phyloP scores from a whole-genome alignment of 2,888 invertebrate species.

The Drosophila siamana region DNA sequence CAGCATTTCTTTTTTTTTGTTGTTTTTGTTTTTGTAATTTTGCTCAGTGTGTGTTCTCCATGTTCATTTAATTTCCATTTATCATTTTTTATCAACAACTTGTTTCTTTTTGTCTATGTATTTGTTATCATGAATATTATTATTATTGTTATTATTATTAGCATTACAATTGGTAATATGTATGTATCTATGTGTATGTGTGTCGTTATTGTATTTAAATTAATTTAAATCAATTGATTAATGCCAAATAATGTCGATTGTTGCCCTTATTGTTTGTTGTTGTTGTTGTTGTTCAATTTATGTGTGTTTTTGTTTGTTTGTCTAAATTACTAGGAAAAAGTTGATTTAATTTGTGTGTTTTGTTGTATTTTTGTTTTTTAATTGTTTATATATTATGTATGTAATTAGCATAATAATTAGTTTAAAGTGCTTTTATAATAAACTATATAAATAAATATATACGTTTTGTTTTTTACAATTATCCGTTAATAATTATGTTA shows the following conservation, averaged over 20 bases:
- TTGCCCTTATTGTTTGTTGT: conserved; percentile 16
- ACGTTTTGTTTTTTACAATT: conserved; percentile 36
- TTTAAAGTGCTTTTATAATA: conserved; percentile 67
- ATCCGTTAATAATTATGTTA: conserved; percentile 9
- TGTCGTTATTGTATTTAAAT: conserved; percentile 32
- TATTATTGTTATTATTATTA: conserved; percentile 37
- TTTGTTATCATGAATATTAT: conserved; percentile 40
- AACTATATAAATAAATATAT: conserved; percentile 78
- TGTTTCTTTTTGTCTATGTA: conserved; percentile 37
- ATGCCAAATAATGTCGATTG: conserved; percentile 15
- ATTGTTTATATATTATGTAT: conserved; percentile 60
- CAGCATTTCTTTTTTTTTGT: conserved; percentile 60
- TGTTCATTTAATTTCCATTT: conserved; percentile 24
- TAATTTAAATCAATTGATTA: conserved; percentile 36
- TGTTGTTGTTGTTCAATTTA: conserved; percentile 20
- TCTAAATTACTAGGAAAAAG: conserved; percentile 72
- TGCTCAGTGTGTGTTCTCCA: conserved; percentile 52
- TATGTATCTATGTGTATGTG: conserved; percentile 29
- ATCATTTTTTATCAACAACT: conserved; percentile 49
- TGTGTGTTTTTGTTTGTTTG: conserved; percentile 30
- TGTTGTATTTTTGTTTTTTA: conserved; percentile 32
- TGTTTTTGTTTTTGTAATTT: conserved; percentile 63
- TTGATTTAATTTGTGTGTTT: conserved; percentile 42
- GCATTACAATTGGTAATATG: conserved; percentile 45
- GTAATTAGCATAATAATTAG: conserved; percentile 73